phyloP scores from a whole-genome alignment of 2,888 invertebrate genomes.

The Adineta ricciae region DNA sequence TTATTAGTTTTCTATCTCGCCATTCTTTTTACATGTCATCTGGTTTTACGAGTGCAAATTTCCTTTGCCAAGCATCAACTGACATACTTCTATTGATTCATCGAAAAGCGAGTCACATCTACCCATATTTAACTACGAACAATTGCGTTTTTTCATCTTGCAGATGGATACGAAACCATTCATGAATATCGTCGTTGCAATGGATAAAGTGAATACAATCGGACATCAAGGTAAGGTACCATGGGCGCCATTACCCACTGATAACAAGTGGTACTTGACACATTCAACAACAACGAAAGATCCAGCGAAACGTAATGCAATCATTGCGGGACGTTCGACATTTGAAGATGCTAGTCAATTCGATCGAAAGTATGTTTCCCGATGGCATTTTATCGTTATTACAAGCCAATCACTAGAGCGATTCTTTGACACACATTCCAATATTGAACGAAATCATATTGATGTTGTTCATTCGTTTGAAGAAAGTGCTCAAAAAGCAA shows the following conservation, averaged over 20 bases:
- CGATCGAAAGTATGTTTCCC: background rate
- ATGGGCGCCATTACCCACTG: background rate
- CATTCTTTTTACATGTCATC: no score
- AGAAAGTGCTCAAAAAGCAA: background rate
- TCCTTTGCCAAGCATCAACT: no score
- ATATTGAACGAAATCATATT: background rate
- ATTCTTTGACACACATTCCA: background rate
- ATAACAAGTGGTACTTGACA: background rate
- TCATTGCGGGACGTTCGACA: background rate
- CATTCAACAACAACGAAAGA: background rate
- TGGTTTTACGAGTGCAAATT: no score
- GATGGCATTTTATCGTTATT: constrained; percentile 10
- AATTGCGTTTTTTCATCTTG: background rate
- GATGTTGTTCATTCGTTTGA: background rate
- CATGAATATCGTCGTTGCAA: background rate
- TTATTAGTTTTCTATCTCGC: no score
- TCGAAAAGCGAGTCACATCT: no score
- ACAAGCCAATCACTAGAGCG: background rate
- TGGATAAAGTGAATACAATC: background rate
- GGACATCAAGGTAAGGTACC: background rate
- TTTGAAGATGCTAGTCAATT: background rate
- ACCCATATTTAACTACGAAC: no score
- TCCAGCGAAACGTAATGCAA: background rate
- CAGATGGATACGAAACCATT: background rate
- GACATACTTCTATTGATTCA: no score